These are phyloP conservation scores for Zhengitettix transpicula DNA, from an alignment of 2,888 invertebrate species.

Conservation along the genomic window DNA sequence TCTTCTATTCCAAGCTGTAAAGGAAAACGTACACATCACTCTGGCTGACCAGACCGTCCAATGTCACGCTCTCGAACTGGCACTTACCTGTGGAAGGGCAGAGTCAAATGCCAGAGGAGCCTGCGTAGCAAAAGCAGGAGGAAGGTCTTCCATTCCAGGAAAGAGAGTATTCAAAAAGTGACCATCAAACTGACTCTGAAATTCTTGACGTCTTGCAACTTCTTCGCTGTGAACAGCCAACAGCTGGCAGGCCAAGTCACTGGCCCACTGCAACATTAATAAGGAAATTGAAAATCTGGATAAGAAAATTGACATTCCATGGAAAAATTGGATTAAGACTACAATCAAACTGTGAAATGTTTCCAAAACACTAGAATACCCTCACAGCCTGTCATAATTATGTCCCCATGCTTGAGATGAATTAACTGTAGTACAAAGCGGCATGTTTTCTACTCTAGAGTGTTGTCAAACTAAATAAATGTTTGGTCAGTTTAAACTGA, in stretches of 20 bases:
- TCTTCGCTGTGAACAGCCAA: constrained; percentile 73
- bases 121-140: constrained; percentile 68
- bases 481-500: too few species aligned
- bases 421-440: too few species aligned
- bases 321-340: too few species aligned
- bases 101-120: constrained; percentile 62
- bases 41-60: background rate
- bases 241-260: constrained; percentile 60
- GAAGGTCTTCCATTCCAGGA: constrained; percentile 76
- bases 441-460: too few species aligned
- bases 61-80: background rate
- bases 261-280: constrained; percentile 52
- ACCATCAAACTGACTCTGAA: constrained; percentile 59
- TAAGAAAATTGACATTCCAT: too few species aligned
- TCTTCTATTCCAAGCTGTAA: constrained; percentile 30
- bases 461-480: too few species aligned
- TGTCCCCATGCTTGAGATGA: too few species aligned
- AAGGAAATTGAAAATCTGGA: too few species aligned
- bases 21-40: background rate
- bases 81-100: constrained; percentile 33
- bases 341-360: too few species aligned
- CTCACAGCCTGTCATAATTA: too few species aligned
- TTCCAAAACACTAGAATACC: too few species aligned
- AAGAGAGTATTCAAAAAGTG: constrained; percentile 52
- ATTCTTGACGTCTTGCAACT: constrained; percentile 56